Base-by-base conservation (phyloP, 2,797 vertebrate genomes). In the Lithobates sylvaticus region DNA sequence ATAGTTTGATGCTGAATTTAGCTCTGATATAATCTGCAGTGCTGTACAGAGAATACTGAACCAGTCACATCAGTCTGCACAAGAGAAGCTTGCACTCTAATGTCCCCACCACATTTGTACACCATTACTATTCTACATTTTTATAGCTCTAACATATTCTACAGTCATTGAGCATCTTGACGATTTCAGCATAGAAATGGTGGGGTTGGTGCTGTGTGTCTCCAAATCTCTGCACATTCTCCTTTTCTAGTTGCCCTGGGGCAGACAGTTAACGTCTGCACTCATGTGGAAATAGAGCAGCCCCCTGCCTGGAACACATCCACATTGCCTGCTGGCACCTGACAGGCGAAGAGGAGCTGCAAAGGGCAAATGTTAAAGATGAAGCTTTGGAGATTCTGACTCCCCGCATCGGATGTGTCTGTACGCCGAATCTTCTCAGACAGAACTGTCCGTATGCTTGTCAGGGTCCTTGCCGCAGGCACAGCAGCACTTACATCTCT, bases 301-400 rank as follows among this genome's bases (percentile, higher is more conserved):
- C 27, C 74, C 36, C 69, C 71, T 26, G 58, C 26, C 42, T 65
- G 34, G 71, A 61, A 81, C 21, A 71, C 16, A 5, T 68, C 70
- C 76, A 79, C 18, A 16, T 69, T n/a, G 39, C 65, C 65, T 29
- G 54, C 61, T 68, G 21, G 84, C 64, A 65, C 15, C 65, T n/a
- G n/a, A 34, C 23, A 12, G 0, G n/a, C 18, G 10, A 29, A 29
- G 27, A 27, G 26, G 42, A 50, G 73, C 34, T 18, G 44, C 16
- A 76, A 70, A 76, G 73, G 73, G 73, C 64, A 83, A 83, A 65
- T 42, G 54, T 83, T 65, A 75, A 83, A 83, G 36, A 75, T 27
- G 54, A 29, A 44, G 71, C 42, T 72, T 32, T 21, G 69, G 27
- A 73, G 34, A 88, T 91, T 68, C 21, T 61, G 54, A 61, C 54